Base-by-base conservation (phyloP, 2,888 invertebrate genomes). In the Drosophila fulvimacula region DNA sequence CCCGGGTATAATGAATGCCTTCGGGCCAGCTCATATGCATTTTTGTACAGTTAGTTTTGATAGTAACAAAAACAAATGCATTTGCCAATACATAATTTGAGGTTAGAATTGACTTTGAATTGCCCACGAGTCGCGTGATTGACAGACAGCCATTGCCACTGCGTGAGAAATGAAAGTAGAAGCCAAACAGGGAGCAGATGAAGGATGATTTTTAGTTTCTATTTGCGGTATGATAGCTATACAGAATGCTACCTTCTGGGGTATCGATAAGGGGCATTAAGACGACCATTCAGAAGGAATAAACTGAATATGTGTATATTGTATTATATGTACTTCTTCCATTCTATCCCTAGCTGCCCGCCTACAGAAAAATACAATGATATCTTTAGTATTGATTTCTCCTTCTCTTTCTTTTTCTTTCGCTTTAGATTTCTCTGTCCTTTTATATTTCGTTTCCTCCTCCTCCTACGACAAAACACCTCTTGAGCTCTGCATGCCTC, bases 1-100 rank as follows among this genome's bases (percentile, higher is more conserved):
- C 19, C 41, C 15, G 41, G 39, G 61, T 61, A 71, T 73, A 77
- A 77, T 86, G 68, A 71, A 73, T 83, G 77, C 74, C 76, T 73
- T 51, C 48, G 63, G 63, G 65, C 55, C 65, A 53, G 69, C 71
- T 80, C 81, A 80, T 80, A 72, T 82, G 86, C 86, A 82, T 77
- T 78, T 81, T 68, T 78, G 66, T 86, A 82, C 82, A 83, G 82
- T 86, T 86, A 82, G 32, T 36, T 52, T 65, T 73, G 55, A 60
- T 36, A n/a, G 39, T 51, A 15, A 21, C 30, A 32, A 58, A 66
- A 69, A n/a, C n/a, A 30, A 52, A 36, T 52, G 52, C 52, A 38
- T 52, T 48, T 58, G 65, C 59, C 56, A n/a, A 70, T 53, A 56
- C 24, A 38, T 69, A 65, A 77, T 77, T 73, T 48, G 73, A 38